Percentiles rank a stretch among this genome's conserved stretches.
These are phyloP conservation scores for Hestina assimilis DNA, from an alignment of 1,140 invertebrate genomes.

Conservation along the genomic window DNA sequence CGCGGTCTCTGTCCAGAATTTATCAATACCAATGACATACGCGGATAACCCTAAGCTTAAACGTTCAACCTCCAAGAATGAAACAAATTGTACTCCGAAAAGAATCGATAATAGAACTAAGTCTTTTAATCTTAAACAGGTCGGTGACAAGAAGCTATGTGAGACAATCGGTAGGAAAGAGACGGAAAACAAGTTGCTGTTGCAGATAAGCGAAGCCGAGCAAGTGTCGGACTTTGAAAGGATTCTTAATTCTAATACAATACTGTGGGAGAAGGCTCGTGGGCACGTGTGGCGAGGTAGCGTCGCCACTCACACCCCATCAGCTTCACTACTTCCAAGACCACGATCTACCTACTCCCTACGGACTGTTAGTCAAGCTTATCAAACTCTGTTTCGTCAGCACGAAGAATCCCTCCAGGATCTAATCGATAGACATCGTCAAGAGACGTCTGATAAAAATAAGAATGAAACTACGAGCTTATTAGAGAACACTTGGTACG, in stretches of 20 bases:
- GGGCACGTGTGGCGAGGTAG: constrained; percentile 61
- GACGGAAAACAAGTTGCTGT: constrained; percentile 73
- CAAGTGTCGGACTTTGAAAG: constrained; percentile 79
- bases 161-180: constrained; percentile 57
- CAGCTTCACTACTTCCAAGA: constrained; percentile 50
- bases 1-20: constrained; percentile 56
- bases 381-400: constrained; percentile 66
- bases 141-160: constrained; percentile 65
- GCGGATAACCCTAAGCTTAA: constrained; percentile 49
- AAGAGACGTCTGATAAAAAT: constrained; percentile 36
- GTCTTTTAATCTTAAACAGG: constrained; percentile 70
- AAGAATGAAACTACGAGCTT: constrained; percentile 43
- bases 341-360: constrained; percentile 71
- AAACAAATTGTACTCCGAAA: constrained; percentile 36
- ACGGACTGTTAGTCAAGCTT: constrained; percentile 64
- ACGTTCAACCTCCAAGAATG: constrained; percentile 60
- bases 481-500: constrained; percentile 57
- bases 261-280: constrained; percentile 64
- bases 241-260: constrained; percentile 78
- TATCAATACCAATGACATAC: constrained; percentile 67
- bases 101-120: constrained; percentile 61
- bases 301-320: constrained; percentile 41
- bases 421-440: constrained; percentile 54
- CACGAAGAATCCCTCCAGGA: constrained; percentile 70
- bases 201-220: constrained; percentile 77